phyloP scores from a whole-genome alignment of 2,797 vertebrate species.

The Nannoperca australis region DNA sequence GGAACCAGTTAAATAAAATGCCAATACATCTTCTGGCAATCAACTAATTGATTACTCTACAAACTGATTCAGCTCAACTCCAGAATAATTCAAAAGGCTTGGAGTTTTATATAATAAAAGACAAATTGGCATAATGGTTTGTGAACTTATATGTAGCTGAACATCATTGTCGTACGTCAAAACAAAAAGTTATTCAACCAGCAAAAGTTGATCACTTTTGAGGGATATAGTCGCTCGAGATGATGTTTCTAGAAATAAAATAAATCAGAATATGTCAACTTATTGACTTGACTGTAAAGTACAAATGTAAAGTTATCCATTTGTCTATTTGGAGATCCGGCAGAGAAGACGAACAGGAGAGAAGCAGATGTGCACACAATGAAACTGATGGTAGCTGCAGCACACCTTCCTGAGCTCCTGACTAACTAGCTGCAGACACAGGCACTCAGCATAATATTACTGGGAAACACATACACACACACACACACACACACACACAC shows the following conservation, averaged over 20 bases:
- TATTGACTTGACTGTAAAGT: background rate
- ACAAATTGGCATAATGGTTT: background rate
- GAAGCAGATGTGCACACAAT: constrained; percentile 54
- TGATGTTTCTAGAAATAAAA: constrained; percentile 9
- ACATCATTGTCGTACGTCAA: background rate
- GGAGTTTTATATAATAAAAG: background rate
- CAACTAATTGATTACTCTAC: background rate
- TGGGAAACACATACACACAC: constrained; percentile 21
- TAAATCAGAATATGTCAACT: background rate
- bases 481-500: constrained; percentile 24
- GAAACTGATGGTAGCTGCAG: constrained; percentile 38
- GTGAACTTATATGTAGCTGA: background rate
- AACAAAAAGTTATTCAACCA: background rate
- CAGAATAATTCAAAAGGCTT: background rate
- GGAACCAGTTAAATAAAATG: background rate
- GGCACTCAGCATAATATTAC: constrained; percentile 51
- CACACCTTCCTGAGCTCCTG: constrained; percentile 53
- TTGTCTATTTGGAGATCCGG: constrained; percentile 2
- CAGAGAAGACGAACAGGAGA: constrained; percentile 30
- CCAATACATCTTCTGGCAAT: background rate
- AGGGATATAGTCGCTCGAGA: background rate
- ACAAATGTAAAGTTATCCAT: constrained; percentile 15
- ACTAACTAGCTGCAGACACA: constrained; percentile 66
- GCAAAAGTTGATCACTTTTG: background rate
- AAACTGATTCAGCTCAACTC: background rate